Base-by-base conservation (phyloP, 2,888 invertebrate genomes). In the Mythimna ferrago region DNA sequence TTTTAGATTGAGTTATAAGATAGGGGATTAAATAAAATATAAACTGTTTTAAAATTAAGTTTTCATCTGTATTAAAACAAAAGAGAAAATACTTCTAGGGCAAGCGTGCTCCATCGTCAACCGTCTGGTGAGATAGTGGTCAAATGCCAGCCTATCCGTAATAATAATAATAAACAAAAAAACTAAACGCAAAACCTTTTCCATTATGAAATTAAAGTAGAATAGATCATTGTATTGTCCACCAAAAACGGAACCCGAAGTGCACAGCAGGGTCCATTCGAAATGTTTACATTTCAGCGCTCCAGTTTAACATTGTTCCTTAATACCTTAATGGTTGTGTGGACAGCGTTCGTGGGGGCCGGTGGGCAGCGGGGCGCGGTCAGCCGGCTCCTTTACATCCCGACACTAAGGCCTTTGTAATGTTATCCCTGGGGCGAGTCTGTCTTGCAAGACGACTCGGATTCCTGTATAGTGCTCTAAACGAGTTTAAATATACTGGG, bases 381-480 rank as follows among this genome's bases (percentile, higher is more conserved):
- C 86, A 85, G 77, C 73, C 74, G 66, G 78, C 72, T 83, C 86
- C 82, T 80, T 81, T 82, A 79, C 81, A 80, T 80, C 61, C 73
- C 75, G 71, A 65, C 76, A 80, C 85, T 67, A 68, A 80, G 69
- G 81, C 82, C 87, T 88, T 88, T 86, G 83, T 82, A 83, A 84
- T 74, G 87, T 70, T 84, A 83, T 87, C 82, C 82, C 83, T 67
- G 57, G 73, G 71, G 85, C 71, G 63, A 82, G 74, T 71, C 82
- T 76, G 77, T 78, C 76, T 81, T 78, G 73, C 67, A 84, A 84
- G 85, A 86, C 82, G 71, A 80, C 80, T 83, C 63, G 66, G 62
- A 79, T 80, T 76, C 77, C 79, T 78, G 69, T 60, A 66, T 64
- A 78, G 76, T 84, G 75, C 78, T 73, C 71, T 81, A 81, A 83